Percentiles rank a stretch among this genome's conserved stretches.
Conservation (phyloP, 1,140 invertebrate genomes). For the Drosophila tropicalis region DNA sequence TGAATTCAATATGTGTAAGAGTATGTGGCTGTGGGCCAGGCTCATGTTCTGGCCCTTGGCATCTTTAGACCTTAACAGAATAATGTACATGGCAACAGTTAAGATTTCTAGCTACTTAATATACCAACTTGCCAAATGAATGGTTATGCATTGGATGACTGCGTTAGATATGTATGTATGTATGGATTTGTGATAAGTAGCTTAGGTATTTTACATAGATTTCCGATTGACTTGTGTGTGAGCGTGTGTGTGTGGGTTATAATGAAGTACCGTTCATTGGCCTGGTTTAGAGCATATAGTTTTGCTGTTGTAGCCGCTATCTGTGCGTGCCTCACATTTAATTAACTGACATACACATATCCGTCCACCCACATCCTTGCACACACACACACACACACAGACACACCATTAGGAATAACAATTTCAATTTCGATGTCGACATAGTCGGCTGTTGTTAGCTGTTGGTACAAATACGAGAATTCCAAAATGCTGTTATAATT, state of each 20-base stretch:
- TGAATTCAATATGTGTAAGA: conserved; percentile 2
- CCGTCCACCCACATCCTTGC: conserved; percentile 1
- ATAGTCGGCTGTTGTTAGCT: conserved; percentile 25
- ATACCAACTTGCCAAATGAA: conserved; percentile 3
- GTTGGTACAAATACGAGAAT: conserved; percentile 27
- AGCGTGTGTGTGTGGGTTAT: conserved; percentile 21
- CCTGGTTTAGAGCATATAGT: conserved; percentile 8
- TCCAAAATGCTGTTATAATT: conserved; percentile 67
- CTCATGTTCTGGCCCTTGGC: background rate
- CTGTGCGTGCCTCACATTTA: conserved; percentile 67
- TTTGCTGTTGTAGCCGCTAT: background rate
- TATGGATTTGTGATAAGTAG: conserved; percentile 49
- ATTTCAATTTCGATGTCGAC: conserved; percentile 30
- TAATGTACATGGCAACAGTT: conserved; percentile 1
- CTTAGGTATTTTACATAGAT: conserved; percentile 49
- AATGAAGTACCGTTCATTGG: conserved; percentile 27
- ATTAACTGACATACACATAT: conserved; percentile 60
- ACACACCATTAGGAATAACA: conserved; percentile 15
- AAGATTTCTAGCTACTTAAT: conserved; percentile 13
- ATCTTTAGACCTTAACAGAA: background rate
- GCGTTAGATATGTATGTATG: conserved; percentile 7
- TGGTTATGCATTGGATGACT: conserved; percentile 13
- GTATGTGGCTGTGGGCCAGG: background rate
- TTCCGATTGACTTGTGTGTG: conserved; percentile 41
- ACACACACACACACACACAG: background rate